Conservation (phyloP, 1,140 invertebrate species). For the Stegodyphus dumicola region DNA sequence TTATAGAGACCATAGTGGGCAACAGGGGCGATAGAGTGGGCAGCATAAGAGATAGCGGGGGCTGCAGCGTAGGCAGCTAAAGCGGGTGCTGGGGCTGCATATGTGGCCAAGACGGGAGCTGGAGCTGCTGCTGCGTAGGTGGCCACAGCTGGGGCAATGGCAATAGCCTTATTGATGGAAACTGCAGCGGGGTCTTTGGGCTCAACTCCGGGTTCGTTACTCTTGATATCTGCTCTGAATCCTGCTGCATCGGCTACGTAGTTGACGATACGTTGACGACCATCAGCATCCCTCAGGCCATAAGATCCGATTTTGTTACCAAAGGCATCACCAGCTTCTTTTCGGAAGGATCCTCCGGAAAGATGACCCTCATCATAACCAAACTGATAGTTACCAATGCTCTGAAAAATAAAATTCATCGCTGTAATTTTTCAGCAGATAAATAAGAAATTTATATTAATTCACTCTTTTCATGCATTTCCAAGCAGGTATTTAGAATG, state of each 20-base stretch:
- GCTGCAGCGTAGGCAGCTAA: conserved; percentile 29
- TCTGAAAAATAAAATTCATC: conserved; percentile 26
- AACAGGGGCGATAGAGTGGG: not conserved
- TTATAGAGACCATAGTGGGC: not conserved
- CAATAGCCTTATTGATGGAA: conserved; percentile 62
- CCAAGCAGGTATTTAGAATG: no score
- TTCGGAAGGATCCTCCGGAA: conserved; percentile 64
- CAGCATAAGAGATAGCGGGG: not conserved
- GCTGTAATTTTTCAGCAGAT: not conserved
- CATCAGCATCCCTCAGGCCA: conserved; percentile 63
- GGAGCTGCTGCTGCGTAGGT: conserved; percentile 26
- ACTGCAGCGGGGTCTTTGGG: conserved; percentile 63
- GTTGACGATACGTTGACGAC: conserved; percentile 64
- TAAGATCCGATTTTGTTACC: conserved; percentile 64
- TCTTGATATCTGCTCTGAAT: conserved; percentile 63
- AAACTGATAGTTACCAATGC: conserved; percentile 62
- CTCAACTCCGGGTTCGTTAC: conserved; percentile 62
- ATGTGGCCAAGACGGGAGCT: conserved; percentile 23
- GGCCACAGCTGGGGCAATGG: not conserved
- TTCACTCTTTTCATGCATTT: no score
- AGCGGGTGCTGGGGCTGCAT: conserved; percentile 34
- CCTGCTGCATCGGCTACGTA: conserved; percentile 65
- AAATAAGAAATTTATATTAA: no score
- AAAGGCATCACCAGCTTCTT: conserved; percentile 63
- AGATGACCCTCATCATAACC: conserved; percentile 65